Base-by-base conservation (phyloP, 2,888 invertebrate genomes). In the Ennomos erosarius region DNA sequence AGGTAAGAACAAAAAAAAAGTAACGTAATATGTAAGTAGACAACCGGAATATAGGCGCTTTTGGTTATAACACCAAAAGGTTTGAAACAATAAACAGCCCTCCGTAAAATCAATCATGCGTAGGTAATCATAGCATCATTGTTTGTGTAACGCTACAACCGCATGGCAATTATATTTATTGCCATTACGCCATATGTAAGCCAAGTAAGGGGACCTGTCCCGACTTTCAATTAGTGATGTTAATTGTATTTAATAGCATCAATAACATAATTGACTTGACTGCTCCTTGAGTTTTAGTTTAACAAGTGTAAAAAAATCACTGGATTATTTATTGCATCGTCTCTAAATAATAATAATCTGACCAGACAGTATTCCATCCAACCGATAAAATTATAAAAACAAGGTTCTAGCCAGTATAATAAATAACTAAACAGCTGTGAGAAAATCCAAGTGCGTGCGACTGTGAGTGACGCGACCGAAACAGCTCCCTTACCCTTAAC, bases 111-210 rank as follows among this genome's bases (percentile, higher is more conserved):
- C 75, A 73, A 77, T 77, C 74, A 77, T 63, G 69, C 65, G 64
- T 67, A 26, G 26, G 26, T 26, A 75, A 77, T 74, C 76, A 64
- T 39, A 51, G 50, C 49, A 56, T 50, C 65, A 67, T 68, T 64
- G 50, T 62, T 60, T 67, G 54, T 65, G 54, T 66, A 58, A 59
- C 60, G 58, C 40, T 59, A 57, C 46, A 54, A 45, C 50, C 48
- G 43, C 72, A 68, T 26, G 71, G 76, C 79, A 75, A 86, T 26
- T 26, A 26, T 26, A 26, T 26, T 26, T 26, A 26, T 26, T 26
- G 26, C 6, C 26, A 26, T 86, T 85, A 86, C 59, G 71, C 80
- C 87, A 82, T 86, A 87, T 88, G 87, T 57, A 65, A 65, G 46
- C 47, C 50, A 57, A 68, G 61, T 52, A 57, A 58, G 62, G 58